A percentile compares a stretch with the other conserved stretches of the same genome.
Conservation (phyloP, 2,113 vertebrate species). For the Dicaeum eximium region DNA sequence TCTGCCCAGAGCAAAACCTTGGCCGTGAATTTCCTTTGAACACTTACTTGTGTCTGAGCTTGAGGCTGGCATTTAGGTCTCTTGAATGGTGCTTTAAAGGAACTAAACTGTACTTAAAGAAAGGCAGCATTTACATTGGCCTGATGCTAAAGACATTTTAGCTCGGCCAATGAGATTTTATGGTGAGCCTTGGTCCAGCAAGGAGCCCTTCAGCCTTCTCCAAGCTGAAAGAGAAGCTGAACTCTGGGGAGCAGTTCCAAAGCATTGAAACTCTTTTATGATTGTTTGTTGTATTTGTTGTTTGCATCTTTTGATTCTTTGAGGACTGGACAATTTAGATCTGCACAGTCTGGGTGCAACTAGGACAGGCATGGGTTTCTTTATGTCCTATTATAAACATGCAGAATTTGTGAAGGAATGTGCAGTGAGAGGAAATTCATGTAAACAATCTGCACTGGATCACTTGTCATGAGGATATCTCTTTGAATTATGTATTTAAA, state of each 20-base stretch:
- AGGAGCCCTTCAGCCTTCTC: neutral
- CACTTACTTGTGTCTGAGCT: neutral
- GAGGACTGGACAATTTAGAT: neutral
- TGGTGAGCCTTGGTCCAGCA: neutral
- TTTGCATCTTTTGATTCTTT: neutral
- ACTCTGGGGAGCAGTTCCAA: neutral
- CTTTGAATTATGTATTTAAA: neutral
- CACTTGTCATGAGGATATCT: neutral
- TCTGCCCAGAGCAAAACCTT: neutral
- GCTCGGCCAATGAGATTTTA: neutral
- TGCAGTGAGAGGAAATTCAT: neutral
- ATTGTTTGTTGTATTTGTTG: neutral
- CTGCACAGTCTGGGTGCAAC: neutral
- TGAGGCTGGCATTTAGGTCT: neutral
- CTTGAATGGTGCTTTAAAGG: conserved; percentile 15
- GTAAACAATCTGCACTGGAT: neutral
- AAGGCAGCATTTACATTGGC: neutral
- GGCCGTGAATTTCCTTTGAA: neutral
- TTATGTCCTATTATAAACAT: neutral
- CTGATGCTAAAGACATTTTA: neutral
- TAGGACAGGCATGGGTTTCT: neutral
- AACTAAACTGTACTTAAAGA: conserved; percentile 45
- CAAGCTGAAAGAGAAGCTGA: neutral
- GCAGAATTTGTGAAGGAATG: neutral
- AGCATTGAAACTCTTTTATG: neutral